A percentile compares a stretch with the other conserved stretches of the same genome.
These are phyloP conservation scores for Artemia sp. DNA, from an alignment of 2,888 invertebrate genomes.

Conservation along the genomic window DNA sequence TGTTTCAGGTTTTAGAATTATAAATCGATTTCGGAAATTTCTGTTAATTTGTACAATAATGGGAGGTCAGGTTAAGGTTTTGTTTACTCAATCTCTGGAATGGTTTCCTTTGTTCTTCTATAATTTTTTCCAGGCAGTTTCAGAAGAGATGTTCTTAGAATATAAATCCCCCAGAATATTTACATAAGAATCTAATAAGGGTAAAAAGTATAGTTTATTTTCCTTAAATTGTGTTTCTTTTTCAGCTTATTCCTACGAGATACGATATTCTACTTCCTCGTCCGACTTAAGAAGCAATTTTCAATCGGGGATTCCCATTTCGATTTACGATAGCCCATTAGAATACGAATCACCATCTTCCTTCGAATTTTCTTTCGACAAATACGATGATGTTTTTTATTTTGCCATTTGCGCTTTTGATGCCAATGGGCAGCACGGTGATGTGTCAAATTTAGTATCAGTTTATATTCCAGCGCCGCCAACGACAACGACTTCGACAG, in stretches of 20 bases:
- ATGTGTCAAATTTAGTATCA: constrained; percentile 38
- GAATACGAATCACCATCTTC: constrained; percentile 39
- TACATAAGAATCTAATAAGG: too few species aligned
- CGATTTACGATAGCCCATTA: constrained; percentile 29
- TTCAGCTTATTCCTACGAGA: constrained; percentile 37
- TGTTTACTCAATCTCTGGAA: too few species aligned
- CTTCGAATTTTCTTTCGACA: constrained; percentile 36
- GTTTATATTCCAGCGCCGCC: constrained; percentile 38
- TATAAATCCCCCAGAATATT: too few species aligned
- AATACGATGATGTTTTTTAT: constrained; percentile 38
- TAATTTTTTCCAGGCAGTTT: too few species aligned
- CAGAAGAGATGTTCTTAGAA: too few species aligned
- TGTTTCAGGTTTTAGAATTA: too few species aligned
- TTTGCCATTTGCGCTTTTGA: constrained; percentile 39
- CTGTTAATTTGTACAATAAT: too few species aligned
- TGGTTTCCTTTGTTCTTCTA: too few species aligned
- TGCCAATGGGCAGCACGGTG: constrained; percentile 33
- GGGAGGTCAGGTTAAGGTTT: too few species aligned
- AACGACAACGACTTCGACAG: constrained; percentile 31
- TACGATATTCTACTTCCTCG: constrained; percentile 32
- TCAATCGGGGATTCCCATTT: constrained; percentile 21
- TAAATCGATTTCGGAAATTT: too few species aligned
- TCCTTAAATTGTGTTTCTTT: constrained; percentile 16
- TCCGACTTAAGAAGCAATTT: constrained; percentile 36
- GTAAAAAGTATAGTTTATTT: too few species aligned